Percentiles rank a stretch among this genome's conserved stretches.
phyloP scores from a whole-genome alignment of 2,888 invertebrate species.

The Zaprionus obscuricornis region DNA sequence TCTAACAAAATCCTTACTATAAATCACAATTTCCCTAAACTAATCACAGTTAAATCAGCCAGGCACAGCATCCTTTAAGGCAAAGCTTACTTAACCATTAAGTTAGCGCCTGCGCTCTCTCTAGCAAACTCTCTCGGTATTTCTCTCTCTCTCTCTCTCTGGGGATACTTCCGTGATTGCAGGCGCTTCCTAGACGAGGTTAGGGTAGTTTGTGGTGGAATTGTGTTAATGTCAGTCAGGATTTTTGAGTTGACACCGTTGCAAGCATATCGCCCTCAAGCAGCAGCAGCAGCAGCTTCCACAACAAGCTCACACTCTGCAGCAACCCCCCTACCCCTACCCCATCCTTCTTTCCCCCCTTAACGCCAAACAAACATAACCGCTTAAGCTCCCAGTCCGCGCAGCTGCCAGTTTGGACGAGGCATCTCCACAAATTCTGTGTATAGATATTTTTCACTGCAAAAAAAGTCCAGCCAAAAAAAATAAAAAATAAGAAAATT shows the following conservation, averaged over 20 bases:
- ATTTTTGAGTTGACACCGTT: conserved; percentile 73
- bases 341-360: conserved; percentile 11
- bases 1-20: too few relatives aligned
- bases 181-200: conserved; percentile 3
- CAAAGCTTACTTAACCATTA: conserved; percentile 25
- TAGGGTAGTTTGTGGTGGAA: conserved; percentile 38
- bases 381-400: conserved; percentile 40
- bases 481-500: conserved; percentile 7
- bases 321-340: too few relatives aligned
- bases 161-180: conserved; percentile 46
- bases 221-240: conserved; percentile 72
- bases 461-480: too few relatives aligned
- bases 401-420: conserved; percentile 53
- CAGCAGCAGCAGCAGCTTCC: conserved; percentile 37
- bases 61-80: conserved; percentile 48
- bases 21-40: conserved; percentile 3
- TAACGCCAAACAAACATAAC: conserved; percentile 16
- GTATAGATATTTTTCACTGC: conserved; percentile 72
- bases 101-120: conserved; percentile 54
- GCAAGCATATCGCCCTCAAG: conserved; percentile 36
- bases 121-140: background rate
- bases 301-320: too few relatives aligned
- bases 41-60: conserved; percentile 16
- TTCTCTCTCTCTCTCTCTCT: conserved; percentile 5
- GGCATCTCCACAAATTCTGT: conserved; percentile 54